A percentile compares a stretch with the other conserved stretches of the same genome.
Conservation (phyloP, 2,888 invertebrate species). For the Liposcelis brunnea region DNA sequence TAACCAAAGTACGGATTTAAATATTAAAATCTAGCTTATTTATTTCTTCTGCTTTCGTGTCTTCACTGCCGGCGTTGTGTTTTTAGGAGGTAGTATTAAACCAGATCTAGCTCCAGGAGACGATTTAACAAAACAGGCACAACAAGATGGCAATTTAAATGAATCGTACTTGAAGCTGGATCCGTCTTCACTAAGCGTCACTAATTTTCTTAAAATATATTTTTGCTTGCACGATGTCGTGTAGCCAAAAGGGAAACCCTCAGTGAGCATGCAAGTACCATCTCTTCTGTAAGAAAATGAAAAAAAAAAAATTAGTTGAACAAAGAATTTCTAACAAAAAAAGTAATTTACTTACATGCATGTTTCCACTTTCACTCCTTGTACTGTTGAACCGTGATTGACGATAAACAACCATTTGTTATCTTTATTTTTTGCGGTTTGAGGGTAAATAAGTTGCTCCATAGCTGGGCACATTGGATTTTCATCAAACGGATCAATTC, state of each 20-base stretch:
- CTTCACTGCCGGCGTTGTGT: slow-evolving; percentile 2
- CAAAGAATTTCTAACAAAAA: too few relatives aligned
- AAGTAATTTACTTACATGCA: slow-evolving; percentile 40
- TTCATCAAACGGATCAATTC: background rate
- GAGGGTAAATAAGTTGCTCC: slow-evolving; percentile 38
- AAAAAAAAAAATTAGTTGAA: background rate
- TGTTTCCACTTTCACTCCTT: slow-evolving; percentile 52
- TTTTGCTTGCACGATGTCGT: slow-evolving; percentile 39
- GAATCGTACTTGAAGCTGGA: slow-evolving; percentile 28
- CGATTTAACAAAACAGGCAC: slow-evolving; percentile 39
- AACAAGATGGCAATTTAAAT: slow-evolving; percentile 55
- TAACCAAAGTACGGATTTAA: too few relatives aligned
- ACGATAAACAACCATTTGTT: slow-evolving; percentile 48
- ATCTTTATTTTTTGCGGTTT: slow-evolving; percentile 37
- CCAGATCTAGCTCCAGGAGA: background rate
- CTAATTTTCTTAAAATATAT: slow-evolving; percentile 33
- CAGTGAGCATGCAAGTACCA: slow-evolving; percentile 30
- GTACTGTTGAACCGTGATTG: slow-evolving; percentile 43
- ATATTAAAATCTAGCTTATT: too few relatives aligned
- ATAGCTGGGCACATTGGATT: background rate
- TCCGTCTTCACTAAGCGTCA: slow-evolving; percentile 33
- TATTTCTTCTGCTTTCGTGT: background rate
- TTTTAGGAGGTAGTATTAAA: background rate
- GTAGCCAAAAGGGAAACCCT: slow-evolving; percentile 30
- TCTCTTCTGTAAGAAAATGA: background rate